Conservation (phyloP, 2,113 vertebrate species). For the Ophiodon elongatus region DNA sequence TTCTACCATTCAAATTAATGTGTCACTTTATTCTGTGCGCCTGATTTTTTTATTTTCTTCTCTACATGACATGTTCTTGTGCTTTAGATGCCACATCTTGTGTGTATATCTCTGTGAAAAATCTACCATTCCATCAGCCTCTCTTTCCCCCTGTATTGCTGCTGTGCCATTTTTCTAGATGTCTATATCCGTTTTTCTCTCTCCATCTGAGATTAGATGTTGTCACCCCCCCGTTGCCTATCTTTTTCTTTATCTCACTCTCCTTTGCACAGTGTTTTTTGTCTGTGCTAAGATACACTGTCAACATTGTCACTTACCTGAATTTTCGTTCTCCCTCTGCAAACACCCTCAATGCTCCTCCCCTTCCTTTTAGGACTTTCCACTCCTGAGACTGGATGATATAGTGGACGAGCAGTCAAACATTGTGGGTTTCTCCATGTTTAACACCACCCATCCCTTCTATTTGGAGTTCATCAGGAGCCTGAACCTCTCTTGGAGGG, state of each 20-base stretch:
- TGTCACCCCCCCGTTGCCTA: constrained; percentile 37
- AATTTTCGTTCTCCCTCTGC: constrained; percentile 38
- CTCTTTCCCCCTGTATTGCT: constrained; percentile 32
- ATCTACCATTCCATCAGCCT: constrained; percentile 56
- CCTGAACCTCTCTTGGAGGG: constrained; percentile 95
- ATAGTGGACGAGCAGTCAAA: constrained; percentile 92
- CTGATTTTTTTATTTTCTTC: constrained; percentile 39
- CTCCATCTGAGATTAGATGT: constrained; percentile 63
- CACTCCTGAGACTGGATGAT: constrained; percentile 90
- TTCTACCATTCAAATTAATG: constrained; percentile 68
- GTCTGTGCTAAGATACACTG: constrained; percentile 39
- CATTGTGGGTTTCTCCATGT: constrained; percentile 95
- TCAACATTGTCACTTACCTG: constrained; percentile 61
- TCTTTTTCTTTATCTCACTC: constrained; percentile 49
- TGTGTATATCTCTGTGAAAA: constrained; percentile 46
- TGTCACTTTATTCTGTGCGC: constrained; percentile 54
- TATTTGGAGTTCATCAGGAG: constrained; percentile 94
- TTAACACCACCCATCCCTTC: constrained; percentile 94
- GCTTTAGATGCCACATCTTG: constrained; percentile 41
- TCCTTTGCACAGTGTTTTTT: constrained; percentile 47
- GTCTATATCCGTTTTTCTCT: constrained; percentile 39
- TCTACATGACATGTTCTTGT: constrained; percentile 48
- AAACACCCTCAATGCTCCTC: constrained; percentile 26
- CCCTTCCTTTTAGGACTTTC: constrained; percentile 88
- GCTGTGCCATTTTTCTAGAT: constrained; percentile 39